Base-by-base conservation (phyloP, 2,113 vertebrate genomes). In the Mixornis gularis region DNA sequence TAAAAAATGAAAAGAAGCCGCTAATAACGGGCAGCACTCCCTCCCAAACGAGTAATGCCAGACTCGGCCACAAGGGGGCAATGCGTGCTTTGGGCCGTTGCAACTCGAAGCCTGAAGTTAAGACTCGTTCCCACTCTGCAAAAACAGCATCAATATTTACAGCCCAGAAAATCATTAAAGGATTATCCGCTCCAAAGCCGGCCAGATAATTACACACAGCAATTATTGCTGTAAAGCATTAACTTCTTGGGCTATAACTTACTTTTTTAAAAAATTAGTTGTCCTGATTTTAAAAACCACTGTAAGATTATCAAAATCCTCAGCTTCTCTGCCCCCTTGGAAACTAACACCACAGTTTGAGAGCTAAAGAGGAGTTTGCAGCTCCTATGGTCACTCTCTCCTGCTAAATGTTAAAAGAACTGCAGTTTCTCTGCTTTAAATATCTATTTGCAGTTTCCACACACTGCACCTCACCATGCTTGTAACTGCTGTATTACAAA, bases 21-120 rank as follows among this genome's bases (percentile, higher is more conserved):
- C 6, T 21, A 13, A 1, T 10, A 59, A 44, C 0, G 0, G 8
- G 32, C 2, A 41, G 25, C 58, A 5, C 10, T 1, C 30, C 0
- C 6, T 20, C 6, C 20, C 10, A 14, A 34, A 46, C 1, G 0
- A 62, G 62, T 41, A 77, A 86, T n/a, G 43, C 48, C 60, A 68
- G 36, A 36, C 40, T 43, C 36, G 2, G 91, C 71, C 94, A 94
- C 94, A 87, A 81, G 91, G 41, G 80, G 94, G 94, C 91, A 77
- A 59, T 56, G 52, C 0, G 1, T 17, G 63, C 73, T 74, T 22
- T 78, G 20, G 58, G 80, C 43, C 55, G 14, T 4, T 8, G 27
- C 25, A 62, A 56, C 32, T n/a, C 10, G 0, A 7, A 5, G 7
- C 36, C 56, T 58, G 25, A 51, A 62, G 51, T 14, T 56, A 1